Conservation (phyloP, 2,888 invertebrate genomes). For the Eupithecia subfuscata region DNA sequence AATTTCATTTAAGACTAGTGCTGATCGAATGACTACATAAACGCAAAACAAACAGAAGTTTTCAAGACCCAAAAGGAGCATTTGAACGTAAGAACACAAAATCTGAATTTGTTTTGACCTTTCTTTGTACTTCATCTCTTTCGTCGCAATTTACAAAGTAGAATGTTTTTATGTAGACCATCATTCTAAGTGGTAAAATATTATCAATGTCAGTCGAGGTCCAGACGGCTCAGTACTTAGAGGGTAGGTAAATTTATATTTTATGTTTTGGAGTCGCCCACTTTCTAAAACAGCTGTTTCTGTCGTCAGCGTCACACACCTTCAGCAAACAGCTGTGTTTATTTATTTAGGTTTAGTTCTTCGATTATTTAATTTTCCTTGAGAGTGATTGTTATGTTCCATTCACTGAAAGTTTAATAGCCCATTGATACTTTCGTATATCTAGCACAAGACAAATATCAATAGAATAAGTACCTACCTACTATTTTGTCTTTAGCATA, state of each 20-base stretch:
- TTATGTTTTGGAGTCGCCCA: slow-evolving; percentile 50
- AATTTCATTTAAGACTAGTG: slow-evolving; percentile 43
- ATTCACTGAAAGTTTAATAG: background rate
- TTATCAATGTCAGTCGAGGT: background rate
- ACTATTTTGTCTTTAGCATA: background rate
- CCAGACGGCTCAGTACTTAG: background rate
- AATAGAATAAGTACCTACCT: background rate
- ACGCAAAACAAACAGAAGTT: slow-evolving; percentile 24
- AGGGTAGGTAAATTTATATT: background rate
- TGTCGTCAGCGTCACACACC: slow-evolving; percentile 76
- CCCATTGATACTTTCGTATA: background rate
- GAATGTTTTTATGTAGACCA: background rate
- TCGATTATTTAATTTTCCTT: background rate
- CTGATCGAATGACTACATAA: slow-evolving; percentile 35
- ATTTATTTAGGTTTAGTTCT: slow-evolving; percentile 2
- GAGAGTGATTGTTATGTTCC: background rate
- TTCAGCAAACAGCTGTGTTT: slow-evolving; percentile 65
- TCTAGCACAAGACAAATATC: background rate
- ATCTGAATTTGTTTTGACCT: slow-evolving; percentile 60
- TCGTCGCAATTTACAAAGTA: slow-evolving; percentile 55
- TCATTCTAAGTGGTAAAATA: background rate
- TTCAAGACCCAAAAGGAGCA: background rate
- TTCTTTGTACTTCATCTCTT: slow-evolving; percentile 67
- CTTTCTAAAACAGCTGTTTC: slow-evolving; percentile 78
- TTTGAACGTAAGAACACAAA: slow-evolving; percentile 54